Conservation (phyloP, 2,888 invertebrate species). For the Palloptera scutellata region DNA sequence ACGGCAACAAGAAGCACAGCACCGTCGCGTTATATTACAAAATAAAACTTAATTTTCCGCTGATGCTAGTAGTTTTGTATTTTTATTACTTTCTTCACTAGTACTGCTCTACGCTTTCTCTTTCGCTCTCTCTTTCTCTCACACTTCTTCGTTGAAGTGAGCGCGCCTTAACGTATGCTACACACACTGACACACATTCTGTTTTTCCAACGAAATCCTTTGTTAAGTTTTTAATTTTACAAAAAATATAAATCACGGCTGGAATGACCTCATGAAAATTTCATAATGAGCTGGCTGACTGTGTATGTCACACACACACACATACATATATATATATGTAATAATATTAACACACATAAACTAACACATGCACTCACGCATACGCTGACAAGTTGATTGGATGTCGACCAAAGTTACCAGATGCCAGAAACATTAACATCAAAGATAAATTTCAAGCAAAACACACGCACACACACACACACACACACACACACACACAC, state of each 20-base stretch:
- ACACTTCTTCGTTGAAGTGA: background rate
- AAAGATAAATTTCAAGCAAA: background rate
- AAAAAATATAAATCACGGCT: slow-evolving; percentile 40
- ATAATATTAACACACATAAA: no score
- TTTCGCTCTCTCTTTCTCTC: slow-evolving; percentile 1
- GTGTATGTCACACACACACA: background rate
- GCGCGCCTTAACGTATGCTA: slow-evolving; percentile 36
- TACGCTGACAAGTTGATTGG: slow-evolving; percentile 47
- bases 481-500: background rate
- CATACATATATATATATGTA: background rate
- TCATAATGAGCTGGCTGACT: slow-evolving; percentile 35
- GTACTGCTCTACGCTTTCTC: background rate
- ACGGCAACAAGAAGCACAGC: no score
- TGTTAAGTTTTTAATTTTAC: slow-evolving; percentile 40
- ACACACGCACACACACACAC: background rate
- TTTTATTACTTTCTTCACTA: slow-evolving; percentile 33
- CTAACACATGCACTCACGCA: slow-evolving; percentile 3
- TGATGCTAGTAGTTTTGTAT: slow-evolving; percentile 23
- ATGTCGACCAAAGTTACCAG: slow-evolving; percentile 26
- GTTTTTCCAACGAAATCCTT: slow-evolving; percentile 33
- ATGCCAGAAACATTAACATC: background rate
- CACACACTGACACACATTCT: slow-evolving; percentile 12
- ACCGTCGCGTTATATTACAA: background rate
- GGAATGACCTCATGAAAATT: slow-evolving; percentile 42
- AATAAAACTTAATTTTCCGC: background rate